Base-by-base conservation (phyloP, 2,888 invertebrate genomes). In the Dryobota labecula region DNA sequence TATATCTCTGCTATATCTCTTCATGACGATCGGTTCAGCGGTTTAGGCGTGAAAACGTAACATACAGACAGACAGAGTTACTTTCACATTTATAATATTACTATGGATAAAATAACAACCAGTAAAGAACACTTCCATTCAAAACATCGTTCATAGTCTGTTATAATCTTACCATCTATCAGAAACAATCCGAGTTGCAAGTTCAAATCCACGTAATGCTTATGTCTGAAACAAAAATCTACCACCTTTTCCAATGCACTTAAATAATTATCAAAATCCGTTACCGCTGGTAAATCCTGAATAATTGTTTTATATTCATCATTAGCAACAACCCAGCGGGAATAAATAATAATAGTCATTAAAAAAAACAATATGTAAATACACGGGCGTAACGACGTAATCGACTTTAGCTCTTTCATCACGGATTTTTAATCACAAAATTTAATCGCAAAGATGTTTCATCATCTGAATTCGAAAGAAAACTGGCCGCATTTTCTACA, bases 101-200 rank as follows among this genome's bases (percentile, higher is more conserved):
- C n/a, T n/a, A n/a, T n/a, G n/a, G n/a, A 15, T 24, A 51, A 41
- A 65, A 30, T 27, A 69, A n/a, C 0, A 67, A 43, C 15, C 41
- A 24, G 18, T n/a, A 49, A 7, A 30, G n/a, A 49, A 18, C n/a
- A 8, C 1, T 20, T 27, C 7, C 13, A n/a, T 58, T 43, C 3
- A 43, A 20, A 38, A 27, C 1, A 36, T 8, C 5, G 11, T 27
- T 24, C 3, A 24, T 7, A 38, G 3, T 8, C 3, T 24, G 20
- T 13, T 20, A 41, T 87, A 90, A 41, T 43, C 73, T 73, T 88
- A 94, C 94, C 92, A 30, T 89, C 89, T 2, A 87, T 75, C 43
- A 94, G 71, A 84, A 93, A 92, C 66, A 94, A 75, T 53, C 92
- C 94, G 56, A 92, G 91, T 18, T 80, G 85, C 45, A 90, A 84